Evolutionary conservation across 2,113 vertebrate genomes (phyloP), one percentile per base, ranked within the genome.

Genomic region (Elephas maximus): DNA sequence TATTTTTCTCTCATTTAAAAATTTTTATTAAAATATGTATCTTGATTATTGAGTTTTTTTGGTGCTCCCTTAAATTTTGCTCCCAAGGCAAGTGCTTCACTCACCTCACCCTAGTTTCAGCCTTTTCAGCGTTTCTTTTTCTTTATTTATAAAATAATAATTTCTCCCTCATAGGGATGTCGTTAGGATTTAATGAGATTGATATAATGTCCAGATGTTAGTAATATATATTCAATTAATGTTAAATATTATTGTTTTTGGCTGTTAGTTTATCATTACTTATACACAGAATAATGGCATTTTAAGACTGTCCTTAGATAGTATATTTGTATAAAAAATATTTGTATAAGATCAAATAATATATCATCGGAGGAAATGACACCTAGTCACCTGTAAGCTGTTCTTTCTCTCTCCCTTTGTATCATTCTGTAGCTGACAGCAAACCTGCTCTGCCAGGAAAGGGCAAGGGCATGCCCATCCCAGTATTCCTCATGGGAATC

Each of bases 401-500:
- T 12, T 51, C 57, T 48, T n/a, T 69, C 26, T 17, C 57, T 48
- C 0, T 89, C 24, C 28, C 28, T 74, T 51, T 30, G 28, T 69
- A 1, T 9, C 4, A 41, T 53, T 45, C 41, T 71, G 62, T 71
- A 48, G 60, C n/a, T 93, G 8, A 21, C 12, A 77, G 12, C 53
- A 78, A 79, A 63, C 51, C 1, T 33, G 0, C 20, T 83, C 6
- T 62, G 1, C 71, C 73, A 90, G 60, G 44, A 51, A 3, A 20
- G 0, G 8, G 26, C 1, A 17, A 48, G 41, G 76, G 3, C 4
- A 6, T 37, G n/a, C 62, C 37, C 84, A 53, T 8, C 26, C n/a
- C 1, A 20, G 37, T 3, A 23, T 73, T 91, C 9, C 48, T 23
- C 0, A 0, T 8, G 67, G 28, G 51, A 44, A 30, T 23, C 3